Evolutionary conservation across 2,113 vertebrate species (phyloP), one percentile per base, ranked within the genome.

Genomic region (Phylloscopus trochiloides): DNA sequence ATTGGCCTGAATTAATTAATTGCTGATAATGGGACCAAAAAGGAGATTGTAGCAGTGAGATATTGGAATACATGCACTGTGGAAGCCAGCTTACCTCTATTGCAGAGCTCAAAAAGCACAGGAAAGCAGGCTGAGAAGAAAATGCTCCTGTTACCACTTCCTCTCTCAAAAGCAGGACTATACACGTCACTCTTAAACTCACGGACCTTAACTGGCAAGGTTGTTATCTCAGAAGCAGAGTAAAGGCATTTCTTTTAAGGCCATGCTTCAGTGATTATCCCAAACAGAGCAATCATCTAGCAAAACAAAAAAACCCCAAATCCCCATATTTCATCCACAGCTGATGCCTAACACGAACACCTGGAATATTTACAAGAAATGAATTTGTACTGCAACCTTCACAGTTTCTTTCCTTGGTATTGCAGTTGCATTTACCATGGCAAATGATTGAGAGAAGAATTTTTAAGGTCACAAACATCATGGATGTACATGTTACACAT

Each of bases 381-480:
- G 40, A 90, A 83, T 93, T 85, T 85, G 20, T 62, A 70, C 38
- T 91, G 32, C 57, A 68, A 17, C 38, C 40, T 92, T 91, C 62
- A 68, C 34, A 78, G 22, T 89, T 93, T 81, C 57, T 91, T 90
- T 91, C 32, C 34, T 89, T 65, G 38, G 40, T 88, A 72, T 76
- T 81, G 11, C n/a, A 55, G 34, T 65, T 2, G 4, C 72, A 67
- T 77, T 91, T 84, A 67, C 66, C 66, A 63, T 67, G 15, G 29
- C 42, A 95, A 91, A 91, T 78, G 42, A 89, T 9, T 4, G 24
- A 96, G 42, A 65, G 71, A 94, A 79, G 43, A 93, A 96, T 92
- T 58, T 86, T 38, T 47, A 92, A 88, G 17, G 29, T 57, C 36
- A 74, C 81, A 88, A 94, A 94, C 89, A 73, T 96, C 31, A 70